Percentiles rank a stretch among this genome's conserved stretches.
phyloP scores from a whole-genome alignment of 1,140 invertebrate species.

The Aradophagus sp. region DNA sequence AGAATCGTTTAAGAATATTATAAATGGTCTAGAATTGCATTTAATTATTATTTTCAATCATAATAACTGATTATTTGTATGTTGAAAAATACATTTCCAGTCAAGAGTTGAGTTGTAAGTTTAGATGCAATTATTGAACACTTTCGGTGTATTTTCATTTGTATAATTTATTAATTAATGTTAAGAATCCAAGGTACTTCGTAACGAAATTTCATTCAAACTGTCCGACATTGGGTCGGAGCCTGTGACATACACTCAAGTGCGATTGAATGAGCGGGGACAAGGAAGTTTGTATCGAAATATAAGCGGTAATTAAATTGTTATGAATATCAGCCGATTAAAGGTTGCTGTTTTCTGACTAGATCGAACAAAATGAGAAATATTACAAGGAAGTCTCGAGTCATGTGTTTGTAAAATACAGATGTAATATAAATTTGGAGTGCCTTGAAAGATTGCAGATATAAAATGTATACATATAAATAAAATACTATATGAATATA shows the following conservation, averaged over 20 bases:
- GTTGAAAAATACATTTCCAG: conserved; percentile 36
- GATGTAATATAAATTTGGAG: conserved; percentile 74
- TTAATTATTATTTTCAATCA: conserved; percentile 15
- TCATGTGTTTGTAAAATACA: conserved; percentile 74
- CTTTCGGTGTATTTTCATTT: conserved; percentile 24
- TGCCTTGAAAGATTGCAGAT: conserved; percentile 70
- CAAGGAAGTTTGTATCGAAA: conserved; percentile 1
- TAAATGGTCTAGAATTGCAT: conserved; percentile 25
- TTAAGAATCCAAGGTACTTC: conserved; percentile 40
- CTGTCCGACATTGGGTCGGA: too few relatives aligned
- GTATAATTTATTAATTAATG: conserved; percentile 43
- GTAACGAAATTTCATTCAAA: conserved; percentile 17
- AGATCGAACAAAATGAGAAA: conserved; percentile 18
- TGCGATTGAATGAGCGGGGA: conserved; percentile 30
- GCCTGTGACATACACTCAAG: conserved; percentile 33
- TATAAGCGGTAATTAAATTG: not conserved
- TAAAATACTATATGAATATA: conserved; percentile 52
- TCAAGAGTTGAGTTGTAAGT: conserved; percentile 5
- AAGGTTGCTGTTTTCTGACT: conserved; percentile 43
- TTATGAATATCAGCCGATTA: conserved; percentile 16
- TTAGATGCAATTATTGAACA: not conserved
- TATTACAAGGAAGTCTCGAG: conserved; percentile 44
- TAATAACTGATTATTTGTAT: conserved; percentile 9
- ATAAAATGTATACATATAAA: conserved; percentile 62
- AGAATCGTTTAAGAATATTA: too few relatives aligned